phyloP scores from a whole-genome alignment of 2,113 vertebrate species.

The Pogona vitticeps region DNA sequence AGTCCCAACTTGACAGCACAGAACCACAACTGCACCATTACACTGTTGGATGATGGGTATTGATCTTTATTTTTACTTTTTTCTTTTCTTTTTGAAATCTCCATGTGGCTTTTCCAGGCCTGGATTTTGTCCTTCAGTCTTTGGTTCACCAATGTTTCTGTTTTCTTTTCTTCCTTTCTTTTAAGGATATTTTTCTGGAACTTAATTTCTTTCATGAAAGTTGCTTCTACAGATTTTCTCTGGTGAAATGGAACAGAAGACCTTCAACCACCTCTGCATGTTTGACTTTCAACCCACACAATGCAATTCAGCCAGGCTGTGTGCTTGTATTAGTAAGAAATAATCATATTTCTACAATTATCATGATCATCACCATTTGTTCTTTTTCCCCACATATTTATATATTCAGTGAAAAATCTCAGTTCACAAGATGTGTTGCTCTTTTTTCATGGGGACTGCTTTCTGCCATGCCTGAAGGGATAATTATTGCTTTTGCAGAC shows the following conservation, averaged over 20 bases:
- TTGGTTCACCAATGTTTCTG: neutral
- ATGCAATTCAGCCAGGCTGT: neutral
- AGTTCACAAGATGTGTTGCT: conserved; percentile 57
- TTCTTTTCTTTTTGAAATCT: neutral
- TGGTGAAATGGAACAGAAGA: conserved; percentile 39
- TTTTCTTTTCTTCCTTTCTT: no score
- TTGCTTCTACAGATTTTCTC: neutral
- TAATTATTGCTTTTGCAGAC: conserved; percentile 61
- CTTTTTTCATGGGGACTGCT: conserved; percentile 50
- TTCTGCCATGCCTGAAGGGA: conserved; percentile 59
- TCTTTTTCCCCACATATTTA: conserved; percentile 39
- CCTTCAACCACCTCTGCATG: conserved; percentile 32
- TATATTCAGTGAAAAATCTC: conserved; percentile 40
- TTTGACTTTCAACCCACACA: conserved; percentile 31
- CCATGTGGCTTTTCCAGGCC: neutral
- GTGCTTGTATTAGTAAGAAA: conserved; percentile 37
- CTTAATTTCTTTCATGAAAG: neutral
- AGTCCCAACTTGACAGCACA: neutral
- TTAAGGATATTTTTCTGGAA: no score
- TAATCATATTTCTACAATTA: conserved; percentile 39
- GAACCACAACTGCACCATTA: neutral
- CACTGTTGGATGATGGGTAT: neutral
- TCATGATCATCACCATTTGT: conserved; percentile 28
- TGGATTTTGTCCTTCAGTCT: neutral
- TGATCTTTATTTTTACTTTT: neutral